Evolutionary conservation across 2,797 vertebrate genomes (phyloP), one percentile per base, ranked within the genome.

Genomic region (Propithecus perrieri): DNA sequence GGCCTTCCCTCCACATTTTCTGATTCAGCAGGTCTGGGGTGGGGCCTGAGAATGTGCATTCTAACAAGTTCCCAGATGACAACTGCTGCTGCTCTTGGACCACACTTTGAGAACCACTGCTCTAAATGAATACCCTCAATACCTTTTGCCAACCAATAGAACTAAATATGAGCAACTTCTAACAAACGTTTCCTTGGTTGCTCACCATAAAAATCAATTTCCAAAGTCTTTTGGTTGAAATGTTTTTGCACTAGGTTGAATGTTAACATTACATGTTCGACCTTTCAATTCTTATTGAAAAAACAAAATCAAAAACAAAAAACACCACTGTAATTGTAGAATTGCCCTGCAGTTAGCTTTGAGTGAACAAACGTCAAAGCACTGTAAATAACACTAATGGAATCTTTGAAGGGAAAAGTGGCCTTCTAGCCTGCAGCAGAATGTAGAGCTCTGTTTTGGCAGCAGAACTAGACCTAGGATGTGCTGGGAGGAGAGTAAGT

Each of bases 241-340:
- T 83, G 91, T 79, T 97, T 96, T 94, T 96, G 95, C 85, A 89
- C 85, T 41, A 83, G 76, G 80, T 96, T 96, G 53, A 95, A 63
- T 97, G 92, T 94, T 97, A 96, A 97, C 85, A 92, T 89, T 61
- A 35, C 71, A 76, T 53, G 90, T 94, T 96, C 87, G 95, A 92
- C 95, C 93, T 98, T 97, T 97, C 91, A 78, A 41, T 96, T 63
- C 65, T 97, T 90, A 95, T 38, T 96, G 94, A 86, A 93, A 91
- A 96, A 94, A 75, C 7, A 53, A n/a, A 9, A 50, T 50, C 85
- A 7, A 50, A 48, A 88, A 53, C 53, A 87, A 35, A 18, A 85
- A 46, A 55, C 41, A 8, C 35, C 14, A 0, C 28, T 38, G 59
- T 96, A 95, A 95, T 95, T 48, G 15, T 55, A 83, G 89, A 93